Conservation (phyloP, 1,140 invertebrate species). For the Drosophila kohkoa region DNA sequence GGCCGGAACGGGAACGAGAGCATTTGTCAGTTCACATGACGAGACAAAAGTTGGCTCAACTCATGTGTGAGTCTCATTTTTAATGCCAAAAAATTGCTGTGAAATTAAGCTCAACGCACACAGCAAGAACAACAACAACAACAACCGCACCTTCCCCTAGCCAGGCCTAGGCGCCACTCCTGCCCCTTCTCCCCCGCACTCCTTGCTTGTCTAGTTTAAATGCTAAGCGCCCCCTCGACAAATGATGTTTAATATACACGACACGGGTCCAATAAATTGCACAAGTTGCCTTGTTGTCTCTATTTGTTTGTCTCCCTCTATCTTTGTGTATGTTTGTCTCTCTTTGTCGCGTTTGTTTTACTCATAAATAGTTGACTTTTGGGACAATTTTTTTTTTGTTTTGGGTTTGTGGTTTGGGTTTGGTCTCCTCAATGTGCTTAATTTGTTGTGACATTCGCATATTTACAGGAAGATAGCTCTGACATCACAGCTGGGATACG, state of each 20-base stretch:
- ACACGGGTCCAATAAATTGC: conserved; percentile 57
- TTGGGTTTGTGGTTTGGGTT: conserved; percentile 3
- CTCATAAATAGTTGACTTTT: conserved; percentile 42
- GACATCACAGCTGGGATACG: conserved; percentile 16
- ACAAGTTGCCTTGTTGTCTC: conserved; percentile 22
- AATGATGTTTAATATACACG: conserved; percentile 57
- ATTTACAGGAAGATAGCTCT: conserved; percentile 18
- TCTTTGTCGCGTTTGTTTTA: not conserved
- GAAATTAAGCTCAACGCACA: conserved; percentile 52
- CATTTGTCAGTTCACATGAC: conserved; percentile 55
- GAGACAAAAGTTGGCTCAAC: conserved; percentile 41
- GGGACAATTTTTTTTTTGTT: not conserved
- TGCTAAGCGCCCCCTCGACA: conserved; percentile 31
- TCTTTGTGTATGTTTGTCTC: conserved; percentile 1
- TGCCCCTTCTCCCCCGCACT: not conserved
- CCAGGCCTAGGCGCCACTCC: not conserved
- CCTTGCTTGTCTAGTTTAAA: conserved; percentile 10
- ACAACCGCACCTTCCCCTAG: not conserved
- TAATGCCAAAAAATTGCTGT: conserved; percentile 46
- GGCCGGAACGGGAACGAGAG: conserved; percentile 41
- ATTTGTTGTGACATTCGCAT: conserved; percentile 42
- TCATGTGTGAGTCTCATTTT: conserved; percentile 40
- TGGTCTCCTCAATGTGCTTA: conserved; percentile 17
- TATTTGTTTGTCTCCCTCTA: conserved; percentile 5
- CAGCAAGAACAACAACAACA: not conserved